Conservation (phyloP, 2,888 invertebrate species). For the Drosophila acutilabella region DNA sequence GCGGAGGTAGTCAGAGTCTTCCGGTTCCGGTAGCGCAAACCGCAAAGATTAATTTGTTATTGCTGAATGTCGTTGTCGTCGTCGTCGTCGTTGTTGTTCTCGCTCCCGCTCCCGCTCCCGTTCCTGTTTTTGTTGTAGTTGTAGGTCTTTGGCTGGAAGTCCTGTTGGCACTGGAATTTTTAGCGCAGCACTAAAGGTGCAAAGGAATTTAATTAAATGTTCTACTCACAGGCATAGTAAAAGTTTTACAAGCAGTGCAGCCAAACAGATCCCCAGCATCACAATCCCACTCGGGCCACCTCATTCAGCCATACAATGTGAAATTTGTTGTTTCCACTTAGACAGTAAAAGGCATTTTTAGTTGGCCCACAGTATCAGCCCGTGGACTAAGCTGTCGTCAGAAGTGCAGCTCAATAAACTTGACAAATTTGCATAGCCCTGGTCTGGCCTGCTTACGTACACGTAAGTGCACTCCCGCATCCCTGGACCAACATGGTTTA, state of each 20-base stretch:
- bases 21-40: slow-evolving; percentile 59
- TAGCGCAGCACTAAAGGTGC: slow-evolving; percentile 80
- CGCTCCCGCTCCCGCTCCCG: slow-evolving; percentile 10
- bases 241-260: slow-evolving; percentile 62
- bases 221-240: slow-evolving; percentile 55
- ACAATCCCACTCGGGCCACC: slow-evolving; percentile 8
- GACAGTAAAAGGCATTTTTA: slow-evolving; percentile 40
- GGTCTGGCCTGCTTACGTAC: slow-evolving; percentile 30
- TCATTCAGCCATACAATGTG: slow-evolving; percentile 48
- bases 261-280: slow-evolving; percentile 12
- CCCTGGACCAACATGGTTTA: slow-evolving; percentile 16
- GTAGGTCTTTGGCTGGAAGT: slow-evolving; percentile 47
- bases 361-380: slow-evolving; percentile 12
- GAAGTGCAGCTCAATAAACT: slow-evolving; percentile 65
- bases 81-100: slow-evolving; percentile 22
- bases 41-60: slow-evolving; percentile 81
- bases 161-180: slow-evolving; percentile 69
- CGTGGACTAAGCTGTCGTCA: slow-evolving; percentile 34
- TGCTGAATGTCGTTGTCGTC: slow-evolving; percentile 55
- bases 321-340: slow-evolving; percentile 46
- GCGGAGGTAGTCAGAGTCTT: slow-evolving; percentile 20
- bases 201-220: slow-evolving; percentile 81
- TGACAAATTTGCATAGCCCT: slow-evolving; percentile 67
- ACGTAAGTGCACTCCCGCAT: slow-evolving; percentile 18
- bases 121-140: slow-evolving; percentile 30